Conservation (phyloP, 2,888 invertebrate genomes). For the Acanthoscelides obtectus region DNA sequence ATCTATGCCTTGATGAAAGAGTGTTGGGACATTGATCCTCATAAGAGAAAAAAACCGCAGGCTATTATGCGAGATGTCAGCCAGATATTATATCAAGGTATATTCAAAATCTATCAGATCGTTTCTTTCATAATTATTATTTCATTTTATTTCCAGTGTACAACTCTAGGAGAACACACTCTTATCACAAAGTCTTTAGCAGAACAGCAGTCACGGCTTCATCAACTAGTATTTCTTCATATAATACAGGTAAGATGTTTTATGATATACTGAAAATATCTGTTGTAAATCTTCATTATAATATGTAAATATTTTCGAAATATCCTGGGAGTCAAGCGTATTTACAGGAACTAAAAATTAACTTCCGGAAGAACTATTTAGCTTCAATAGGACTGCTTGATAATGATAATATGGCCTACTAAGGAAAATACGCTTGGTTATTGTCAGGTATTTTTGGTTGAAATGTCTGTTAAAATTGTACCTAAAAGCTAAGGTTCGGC, state of each 20-base stretch:
- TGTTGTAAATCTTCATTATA: neutral
- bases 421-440: no score
- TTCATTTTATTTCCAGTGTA: constrained; percentile 47
- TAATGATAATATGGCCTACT: no score
- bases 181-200: constrained; percentile 52
- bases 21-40: constrained; percentile 76
- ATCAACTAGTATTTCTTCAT: constrained; percentile 39
- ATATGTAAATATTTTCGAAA: no score
- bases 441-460: no score
- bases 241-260: constrained; percentile 30
- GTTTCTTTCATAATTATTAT: no score
- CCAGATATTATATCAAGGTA: constrained; percentile 70
- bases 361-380: no score
- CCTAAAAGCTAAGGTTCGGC: no score
- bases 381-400: no score
- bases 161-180: constrained; percentile 57
- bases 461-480: no score
- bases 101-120: constrained; percentile 3
- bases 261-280: neutral
- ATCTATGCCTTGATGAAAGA: constrained; percentile 73
- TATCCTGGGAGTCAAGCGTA: no score
- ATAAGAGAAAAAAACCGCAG: constrained; percentile 71
- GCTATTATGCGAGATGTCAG: constrained; percentile 81
- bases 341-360: no score
- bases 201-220: constrained; percentile 29